These are phyloP conservation scores for Ecdyonurus torrentis DNA, from an alignment of 2,888 invertebrate genomes.

Conservation along the genomic window DNA sequence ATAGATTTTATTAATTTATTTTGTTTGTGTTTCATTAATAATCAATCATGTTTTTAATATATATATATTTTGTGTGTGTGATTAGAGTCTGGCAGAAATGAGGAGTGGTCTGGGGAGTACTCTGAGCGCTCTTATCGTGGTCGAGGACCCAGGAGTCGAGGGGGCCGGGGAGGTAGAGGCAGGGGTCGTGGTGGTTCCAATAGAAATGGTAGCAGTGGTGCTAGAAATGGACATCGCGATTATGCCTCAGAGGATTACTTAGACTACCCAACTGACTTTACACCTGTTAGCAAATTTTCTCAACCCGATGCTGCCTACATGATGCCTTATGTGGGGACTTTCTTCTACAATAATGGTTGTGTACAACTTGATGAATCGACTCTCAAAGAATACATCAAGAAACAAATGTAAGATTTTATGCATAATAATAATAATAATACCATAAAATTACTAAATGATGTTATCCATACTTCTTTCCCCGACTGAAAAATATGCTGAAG, in stretches of 20 bases:
- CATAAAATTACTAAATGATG: neutral
- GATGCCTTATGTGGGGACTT: slow-evolving; percentile 41
- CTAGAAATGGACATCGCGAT: slow-evolving; percentile 29
- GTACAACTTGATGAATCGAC: slow-evolving; percentile 41
- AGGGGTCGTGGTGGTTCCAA: slow-evolving; percentile 22
- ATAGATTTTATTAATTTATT: too few species aligned
- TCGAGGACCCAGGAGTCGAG: slow-evolving; percentile 10
- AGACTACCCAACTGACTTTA: slow-evolving; percentile 30
- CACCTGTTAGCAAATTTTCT: slow-evolving; percentile 19
- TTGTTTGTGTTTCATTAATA: too few species aligned
- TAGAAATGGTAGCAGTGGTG: slow-evolving; percentile 33
- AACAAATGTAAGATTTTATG: slow-evolving; percentile 61
- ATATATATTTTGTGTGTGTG: too few species aligned
- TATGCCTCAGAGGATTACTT: slow-evolving; percentile 28
- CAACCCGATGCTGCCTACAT: slow-evolving; percentile 19
- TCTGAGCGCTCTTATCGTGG: neutral
- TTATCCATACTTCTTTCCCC: slow-evolving; percentile 10
- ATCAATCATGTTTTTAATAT: too few species aligned
- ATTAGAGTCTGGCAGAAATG: slow-evolving; percentile 3
- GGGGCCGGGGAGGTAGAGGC: slow-evolving; percentile 15
- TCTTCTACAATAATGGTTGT: slow-evolving; percentile 27
- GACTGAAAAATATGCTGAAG: neutral
- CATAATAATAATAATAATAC: neutral
- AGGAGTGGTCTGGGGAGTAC: slow-evolving; percentile 1
- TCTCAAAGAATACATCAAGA: slow-evolving; percentile 68